phyloP scores from a whole-genome alignment of 2,888 invertebrate species.

The Eueremaeus valkanovi region DNA sequence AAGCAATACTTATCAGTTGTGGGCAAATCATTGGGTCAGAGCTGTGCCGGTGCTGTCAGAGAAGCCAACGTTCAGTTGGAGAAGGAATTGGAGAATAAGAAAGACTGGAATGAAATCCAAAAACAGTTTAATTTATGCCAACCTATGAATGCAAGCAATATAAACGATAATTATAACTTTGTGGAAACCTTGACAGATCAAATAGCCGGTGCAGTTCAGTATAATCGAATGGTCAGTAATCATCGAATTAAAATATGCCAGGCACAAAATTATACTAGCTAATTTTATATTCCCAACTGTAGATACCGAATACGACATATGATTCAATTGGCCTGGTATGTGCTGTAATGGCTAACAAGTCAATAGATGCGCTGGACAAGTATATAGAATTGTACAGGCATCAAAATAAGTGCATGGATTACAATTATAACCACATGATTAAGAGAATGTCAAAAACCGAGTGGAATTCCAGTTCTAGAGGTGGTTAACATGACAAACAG shows the following conservation, averaged over 20 bases:
- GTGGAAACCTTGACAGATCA: conserved; percentile 74
- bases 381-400: conserved; percentile 66
- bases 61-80: conserved; percentile 65
- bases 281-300: background rate
- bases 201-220: conserved; percentile 87
- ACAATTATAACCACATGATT: conserved; percentile 72
- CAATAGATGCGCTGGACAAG: conserved; percentile 58
- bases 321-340: conserved; percentile 79
- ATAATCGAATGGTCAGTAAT: too few species aligned
- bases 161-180: conserved; percentile 64
- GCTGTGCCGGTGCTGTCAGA: conserved; percentile 65
- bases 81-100: conserved; percentile 60
- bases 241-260: too few species aligned
- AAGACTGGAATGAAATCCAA: conserved; percentile 64
- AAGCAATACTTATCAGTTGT: conserved; percentile 79
- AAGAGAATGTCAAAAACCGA: conserved; percentile 60
- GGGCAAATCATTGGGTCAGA: conserved; percentile 64
- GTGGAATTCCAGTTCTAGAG: conserved; percentile 62
- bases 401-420: conserved; percentile 73
- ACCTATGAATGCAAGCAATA: conserved; percentile 59
- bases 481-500: conserved; percentile 57
- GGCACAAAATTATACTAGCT: too few species aligned
- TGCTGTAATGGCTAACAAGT: conserved; percentile 60
- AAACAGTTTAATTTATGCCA: conserved; percentile 72
- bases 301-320: conserved; percentile 59